phyloP scores from a whole-genome alignment of 2,797 vertebrate genomes.

The Lepus oiostolus region DNA sequence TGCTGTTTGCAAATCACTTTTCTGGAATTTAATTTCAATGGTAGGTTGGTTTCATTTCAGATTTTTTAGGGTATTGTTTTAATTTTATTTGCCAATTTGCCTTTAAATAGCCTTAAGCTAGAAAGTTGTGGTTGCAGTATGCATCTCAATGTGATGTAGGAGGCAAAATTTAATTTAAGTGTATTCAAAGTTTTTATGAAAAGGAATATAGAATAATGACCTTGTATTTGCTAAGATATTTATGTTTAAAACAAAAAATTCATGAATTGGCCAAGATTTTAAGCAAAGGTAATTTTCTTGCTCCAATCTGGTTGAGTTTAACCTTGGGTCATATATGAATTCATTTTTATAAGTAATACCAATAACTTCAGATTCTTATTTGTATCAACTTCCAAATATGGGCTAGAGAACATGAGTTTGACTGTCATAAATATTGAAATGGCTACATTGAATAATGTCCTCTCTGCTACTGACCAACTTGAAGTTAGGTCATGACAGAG shows the following conservation, averaged over 20 bases:
- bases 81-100: constrained; percentile 90
- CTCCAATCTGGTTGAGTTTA: constrained; percentile 26
- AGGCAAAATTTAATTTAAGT: constrained; percentile 79
- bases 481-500: not conserved
- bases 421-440: not conserved
- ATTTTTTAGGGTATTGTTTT: constrained; percentile 85
- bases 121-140: constrained; percentile 82
- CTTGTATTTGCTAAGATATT: constrained; percentile 57
- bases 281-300: constrained; percentile 39
- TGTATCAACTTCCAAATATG: not conserved
- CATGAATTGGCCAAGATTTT: constrained; percentile 11
- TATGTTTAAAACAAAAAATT: constrained; percentile 37
- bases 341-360: constrained; percentile 38
- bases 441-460: not conserved
- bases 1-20: constrained; percentile 90
- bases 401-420: not conserved
- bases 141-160: constrained; percentile 83
- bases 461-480: not conserved
- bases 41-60: constrained; percentile 86
- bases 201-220: constrained; percentile 58
- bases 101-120: constrained; percentile 87
- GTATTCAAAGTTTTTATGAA: constrained; percentile 57
- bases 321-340: not conserved
- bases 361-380: no score
- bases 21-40: constrained; percentile 90